Evolutionary conservation across 2,113 vertebrate genomes (phyloP), one percentile per base, ranked within the genome.

Genomic region (Pleuronectes platessa): DNA sequence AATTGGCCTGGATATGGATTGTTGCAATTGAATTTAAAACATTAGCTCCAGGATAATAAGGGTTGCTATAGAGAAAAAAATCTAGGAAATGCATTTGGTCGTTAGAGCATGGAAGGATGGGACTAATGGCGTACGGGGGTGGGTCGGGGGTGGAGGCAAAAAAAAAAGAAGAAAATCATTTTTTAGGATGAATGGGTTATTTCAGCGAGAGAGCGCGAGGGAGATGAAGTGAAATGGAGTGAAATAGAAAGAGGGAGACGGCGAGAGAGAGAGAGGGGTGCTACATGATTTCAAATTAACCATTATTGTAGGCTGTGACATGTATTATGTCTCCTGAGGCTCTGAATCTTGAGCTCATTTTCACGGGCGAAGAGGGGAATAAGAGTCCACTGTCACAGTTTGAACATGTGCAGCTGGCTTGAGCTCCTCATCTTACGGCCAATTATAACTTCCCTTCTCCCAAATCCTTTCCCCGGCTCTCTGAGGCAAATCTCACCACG

Each of bases 11-110:
- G 93, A 89, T 90, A 91, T 86, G 93, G 93, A 92, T 93, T 87
- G 91, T 89, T 91, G 89, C 94, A 89, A 93, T 92, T 89, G 93
- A 94, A 92, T 92, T 91, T 93, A 86, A 94, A 94, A 93, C 94
- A 93, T 93, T 86, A 93, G 93, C 93, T 89, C 35, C 86, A 83
- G 93, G 92, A 92, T 78, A 62, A 93, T 84, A 68, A 90, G 86
- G 62, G 91, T 81, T 92, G 92, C 89, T 90, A 82, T 66, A 68
- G 71, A 93, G 93, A 88, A 81, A 86, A 86, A 81, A 85, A 93
- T 90, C 85, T 90, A 58, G 88, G 75, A 93, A 95, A 93, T 95
- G 94, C 93, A 91, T 78, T 93, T 87, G 91, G 92, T 93, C 78
- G 86, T 88, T 84, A 64, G 64, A 71, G 88, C 87, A 92, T 91